These are phyloP conservation scores for Meloidogyne chitwoodi DNA, from an alignment of 1,140 invertebrate species.

Conservation along the genomic window DNA sequence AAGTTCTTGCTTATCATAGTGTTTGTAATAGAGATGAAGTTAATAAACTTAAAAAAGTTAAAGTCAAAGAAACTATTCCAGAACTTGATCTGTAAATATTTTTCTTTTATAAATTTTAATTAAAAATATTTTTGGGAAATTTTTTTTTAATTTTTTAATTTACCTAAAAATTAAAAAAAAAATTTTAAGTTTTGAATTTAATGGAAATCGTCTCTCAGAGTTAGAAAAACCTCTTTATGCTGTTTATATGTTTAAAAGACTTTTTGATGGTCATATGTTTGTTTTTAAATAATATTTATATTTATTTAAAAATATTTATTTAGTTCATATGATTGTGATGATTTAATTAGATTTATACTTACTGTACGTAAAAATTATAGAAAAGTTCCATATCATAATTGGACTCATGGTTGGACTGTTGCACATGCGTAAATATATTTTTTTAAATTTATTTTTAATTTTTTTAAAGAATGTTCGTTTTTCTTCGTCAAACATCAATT, in stretches of 20 bases:
- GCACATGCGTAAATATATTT: slow-evolving; percentile 66
- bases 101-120: background rate
- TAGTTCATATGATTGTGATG: slow-evolving; percentile 63
- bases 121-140: background rate
- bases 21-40: slow-evolving; percentile 73
- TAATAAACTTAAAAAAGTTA: slow-evolving; percentile 61
- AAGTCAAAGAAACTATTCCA: slow-evolving; percentile 52
- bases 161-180: no score
- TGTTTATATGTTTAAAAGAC: slow-evolving; percentile 75
- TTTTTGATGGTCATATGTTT: slow-evolving; percentile 68
- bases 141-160: no score
- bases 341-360: slow-evolving; percentile 71
- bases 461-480: slow-evolving; percentile 68
- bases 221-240: slow-evolving; percentile 70
- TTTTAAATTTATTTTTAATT: background rate
- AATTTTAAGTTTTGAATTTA: slow-evolving; percentile 71
- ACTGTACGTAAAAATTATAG: slow-evolving; percentile 80
- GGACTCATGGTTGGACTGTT: slow-evolving; percentile 78
- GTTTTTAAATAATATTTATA: slow-evolving; percentile 2
- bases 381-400: slow-evolving; percentile 74
- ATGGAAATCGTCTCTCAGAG: slow-evolving; percentile 69
- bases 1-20: slow-evolving; percentile 78
- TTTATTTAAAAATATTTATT: background rate
- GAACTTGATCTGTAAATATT: slow-evolving; percentile 60
- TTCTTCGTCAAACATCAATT: slow-evolving; percentile 67